A percentile compares a stretch with the other conserved stretches of the same genome.
Conservation (phyloP, 2,797 vertebrate genomes). For the Rhinichthys osculus region DNA sequence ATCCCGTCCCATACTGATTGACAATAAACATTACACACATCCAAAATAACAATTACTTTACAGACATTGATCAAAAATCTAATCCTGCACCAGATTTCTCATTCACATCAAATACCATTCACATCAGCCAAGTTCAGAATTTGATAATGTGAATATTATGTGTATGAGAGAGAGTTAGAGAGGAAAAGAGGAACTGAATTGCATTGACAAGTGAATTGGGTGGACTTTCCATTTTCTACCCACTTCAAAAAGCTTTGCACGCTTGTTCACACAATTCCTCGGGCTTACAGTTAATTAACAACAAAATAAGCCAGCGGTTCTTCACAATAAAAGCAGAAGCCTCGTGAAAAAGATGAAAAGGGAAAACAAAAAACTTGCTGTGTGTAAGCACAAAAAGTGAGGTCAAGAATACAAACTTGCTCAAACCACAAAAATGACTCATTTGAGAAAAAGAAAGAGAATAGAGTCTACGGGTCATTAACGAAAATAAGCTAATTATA, state of each 20-base stretch:
- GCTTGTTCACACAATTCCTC: conserved; percentile 37
- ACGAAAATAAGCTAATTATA: conserved; percentile 12
- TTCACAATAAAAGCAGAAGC: conserved; percentile 21
- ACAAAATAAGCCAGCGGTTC: conserved; percentile 28
- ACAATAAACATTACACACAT: neutral
- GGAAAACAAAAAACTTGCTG: conserved; percentile 11
- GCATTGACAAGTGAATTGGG: neutral
- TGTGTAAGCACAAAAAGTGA: conserved; percentile 7
- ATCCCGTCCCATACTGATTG: neutral
- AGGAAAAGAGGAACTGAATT: conserved; percentile 1
- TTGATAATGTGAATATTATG: neutral
- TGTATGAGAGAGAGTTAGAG: neutral
- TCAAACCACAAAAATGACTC: neutral
- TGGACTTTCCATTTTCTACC: conserved; percentile 32
- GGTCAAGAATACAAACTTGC: neutral
- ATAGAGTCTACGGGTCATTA: neutral
- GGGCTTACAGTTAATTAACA: conserved; percentile 37
- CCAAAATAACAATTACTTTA: neutral
- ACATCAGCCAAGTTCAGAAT: neutral
- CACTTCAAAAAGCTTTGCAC: conserved; percentile 30
- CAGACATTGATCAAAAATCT: neutral
- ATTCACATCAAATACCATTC: neutral
- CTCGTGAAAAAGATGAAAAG: conserved; percentile 24
- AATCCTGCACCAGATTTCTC: neutral
- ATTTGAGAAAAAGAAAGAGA: neutral